A percentile compares a stretch with the other conserved stretches of the same genome.
Conservation (phyloP, 2,888 invertebrate genomes). For the Drosophila macrospina region DNA sequence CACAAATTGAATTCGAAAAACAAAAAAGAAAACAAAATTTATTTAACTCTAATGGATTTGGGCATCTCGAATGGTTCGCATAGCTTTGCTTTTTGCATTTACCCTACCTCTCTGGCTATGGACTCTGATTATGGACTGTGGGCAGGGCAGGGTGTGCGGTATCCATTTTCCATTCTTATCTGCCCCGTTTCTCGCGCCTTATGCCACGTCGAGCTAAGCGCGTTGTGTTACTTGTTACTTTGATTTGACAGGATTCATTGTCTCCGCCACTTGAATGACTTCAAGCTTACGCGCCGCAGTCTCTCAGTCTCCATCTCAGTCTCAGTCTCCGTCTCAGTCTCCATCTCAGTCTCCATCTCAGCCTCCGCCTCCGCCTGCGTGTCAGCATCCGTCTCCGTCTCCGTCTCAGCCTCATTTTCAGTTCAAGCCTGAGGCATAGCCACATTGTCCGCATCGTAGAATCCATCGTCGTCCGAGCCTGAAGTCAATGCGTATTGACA, state of each 20-base stretch:
- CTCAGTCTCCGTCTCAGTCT: slow-evolving; percentile 9
- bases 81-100: slow-evolving; percentile 16
- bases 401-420: slow-evolving; percentile 8
- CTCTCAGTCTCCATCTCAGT: slow-evolving; percentile 11
- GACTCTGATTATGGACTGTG: background rate
- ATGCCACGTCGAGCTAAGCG: slow-evolving; percentile 41
- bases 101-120: background rate
- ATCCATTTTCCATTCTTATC: slow-evolving; percentile 31
- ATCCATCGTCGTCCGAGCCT: slow-evolving; percentile 36
- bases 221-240: slow-evolving; percentile 66
- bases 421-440: slow-evolving; percentile 27
- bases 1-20: slow-evolving; percentile 71
- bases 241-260: slow-evolving; percentile 81
- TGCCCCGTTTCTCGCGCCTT: slow-evolving; percentile 36
- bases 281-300: slow-evolving; percentile 69
- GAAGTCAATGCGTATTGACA: slow-evolving; percentile 82
- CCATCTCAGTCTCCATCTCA: slow-evolving; percentile 11
- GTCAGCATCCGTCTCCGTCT: slow-evolving; percentile 8
- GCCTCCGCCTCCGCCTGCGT: slow-evolving; percentile 6
- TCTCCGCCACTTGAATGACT: slow-evolving; percentile 79
- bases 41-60: slow-evolving; percentile 78
- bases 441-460: slow-evolving; percentile 47
- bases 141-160: slow-evolving; percentile 4
- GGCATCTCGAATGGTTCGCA: slow-evolving; percentile 66
- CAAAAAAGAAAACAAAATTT: slow-evolving; percentile 56